These are phyloP conservation scores for Polydrusus cervinus DNA, from an alignment of 2,888 invertebrate genomes.

Conservation along the genomic window DNA sequence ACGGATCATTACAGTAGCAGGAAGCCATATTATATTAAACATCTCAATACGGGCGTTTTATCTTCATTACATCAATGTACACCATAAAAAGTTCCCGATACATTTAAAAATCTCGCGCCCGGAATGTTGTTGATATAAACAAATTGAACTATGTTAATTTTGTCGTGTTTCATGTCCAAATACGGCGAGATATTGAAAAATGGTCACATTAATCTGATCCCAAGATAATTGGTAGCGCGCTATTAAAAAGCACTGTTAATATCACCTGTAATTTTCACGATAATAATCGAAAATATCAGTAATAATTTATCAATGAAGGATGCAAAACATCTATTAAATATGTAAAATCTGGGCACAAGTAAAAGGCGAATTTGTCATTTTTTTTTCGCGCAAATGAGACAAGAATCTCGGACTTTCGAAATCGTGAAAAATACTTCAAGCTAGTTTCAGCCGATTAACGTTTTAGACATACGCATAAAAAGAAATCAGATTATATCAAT, in stretches of 20 bases:
- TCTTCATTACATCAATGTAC: neutral
- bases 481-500: conserved; percentile 26
- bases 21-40: neutral
- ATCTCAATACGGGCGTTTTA: conserved; percentile 15
- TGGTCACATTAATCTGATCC: conserved; percentile 10
- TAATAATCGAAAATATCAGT: conserved; percentile 17
- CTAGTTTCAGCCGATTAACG: neutral
- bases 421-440: conserved; percentile 9
- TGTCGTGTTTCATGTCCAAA: conserved; percentile 15
- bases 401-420: conserved; percentile 22
- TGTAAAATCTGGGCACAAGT: conserved; percentile 13
- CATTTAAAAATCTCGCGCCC: neutral
- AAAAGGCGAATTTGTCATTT: conserved; percentile 10
- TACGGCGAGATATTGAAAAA: conserved; percentile 18
- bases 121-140: conserved; percentile 23
- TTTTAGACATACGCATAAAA: conserved; percentile 5
- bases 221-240: conserved; percentile 22
- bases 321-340: conserved; percentile 6
- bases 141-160: conserved; percentile 19
- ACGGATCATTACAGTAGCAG: conserved; percentile 1
- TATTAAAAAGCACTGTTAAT: conserved; percentile 10
- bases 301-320: conserved; percentile 16
- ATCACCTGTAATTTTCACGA: conserved; percentile 21
- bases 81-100: neutral
- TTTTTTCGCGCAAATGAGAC: neutral